Evolutionary conservation across 1,140 invertebrate species (phyloP), one percentile per base, ranked within the genome.

Genomic region (Pseudomyrmex pallidus): DNA sequence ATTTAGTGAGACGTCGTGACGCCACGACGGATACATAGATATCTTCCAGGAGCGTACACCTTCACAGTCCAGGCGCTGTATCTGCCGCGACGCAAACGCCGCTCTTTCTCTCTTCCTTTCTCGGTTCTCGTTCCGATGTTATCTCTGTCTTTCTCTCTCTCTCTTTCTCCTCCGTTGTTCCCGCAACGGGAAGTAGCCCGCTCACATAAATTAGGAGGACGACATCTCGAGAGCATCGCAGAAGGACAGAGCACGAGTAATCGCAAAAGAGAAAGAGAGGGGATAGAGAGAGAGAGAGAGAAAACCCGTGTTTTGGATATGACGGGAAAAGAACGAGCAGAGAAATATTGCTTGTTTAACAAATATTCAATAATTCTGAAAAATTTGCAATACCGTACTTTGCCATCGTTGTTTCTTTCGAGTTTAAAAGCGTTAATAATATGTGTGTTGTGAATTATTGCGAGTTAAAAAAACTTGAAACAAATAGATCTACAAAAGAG

Each of bases 1-100:
- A 93, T 94, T 94, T 93, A 93, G 92, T 93, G 92, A 93, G 92
- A 92, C 92, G 92, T 93, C 90, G 91, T 91, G 92, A 93, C 90
- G 92, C 90, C 90, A 90, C 91, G 92, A 92, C 92, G 92, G 90
- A 93, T 93, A 92, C 93, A 92, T 93, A 92, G 93, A 94, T 93
- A 93, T 93, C 93, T 93, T 92, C 91, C 90, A 90, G 89, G 90
- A 85, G 90, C 88, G 91, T 91, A 92, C 90, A 87, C 91, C 90
- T 90, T 90, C 87, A 64, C 83, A 88, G 89, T 90, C 85, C 87
- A 85, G 87, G 82, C 88, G 87, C 76, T 90, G 83, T 35, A 35
- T 90, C 89, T 87, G 63, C 82, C 68, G 85, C 72, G 59, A 74
- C 67, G 76, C 74, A 70, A 82, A 48, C 67, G 74, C 35, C 62